phyloP scores from a whole-genome alignment of 2,888 invertebrate species.

The Xanthorhoe designata region DNA sequence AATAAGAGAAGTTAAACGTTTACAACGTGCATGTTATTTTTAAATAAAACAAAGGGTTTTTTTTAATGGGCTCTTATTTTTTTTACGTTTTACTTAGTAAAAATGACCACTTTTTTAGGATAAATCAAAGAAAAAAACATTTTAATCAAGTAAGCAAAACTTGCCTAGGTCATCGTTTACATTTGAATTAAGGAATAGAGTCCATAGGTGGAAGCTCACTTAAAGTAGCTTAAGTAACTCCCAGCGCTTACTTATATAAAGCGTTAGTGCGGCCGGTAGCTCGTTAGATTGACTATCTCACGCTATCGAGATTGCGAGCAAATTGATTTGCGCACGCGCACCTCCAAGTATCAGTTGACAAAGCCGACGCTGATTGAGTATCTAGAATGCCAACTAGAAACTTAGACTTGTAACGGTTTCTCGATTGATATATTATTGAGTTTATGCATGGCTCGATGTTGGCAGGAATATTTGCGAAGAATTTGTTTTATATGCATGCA shows the following conservation, averaged over 20 bases:
- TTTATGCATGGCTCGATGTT: slow-evolving; percentile 20
- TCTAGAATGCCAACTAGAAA: slow-evolving; percentile 35
- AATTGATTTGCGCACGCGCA: slow-evolving; percentile 77
- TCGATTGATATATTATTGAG: slow-evolving; percentile 32
- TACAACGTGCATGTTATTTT: background rate
- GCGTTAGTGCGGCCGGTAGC: slow-evolving; percentile 57
- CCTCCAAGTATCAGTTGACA: slow-evolving; percentile 63
- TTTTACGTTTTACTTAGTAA: no score
- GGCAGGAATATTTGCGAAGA: slow-evolving; percentile 22
- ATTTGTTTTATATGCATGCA: slow-evolving; percentile 13
- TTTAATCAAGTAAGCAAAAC: no score
- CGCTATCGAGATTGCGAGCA: slow-evolving; percentile 69
- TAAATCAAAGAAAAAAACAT: no score
- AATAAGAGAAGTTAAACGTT: background rate
- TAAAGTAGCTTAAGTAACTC: slow-evolving; percentile 2
- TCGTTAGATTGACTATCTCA: slow-evolving; percentile 69
- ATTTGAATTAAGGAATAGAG: background rate
- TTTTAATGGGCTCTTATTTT: no score
- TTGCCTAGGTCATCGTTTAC: background rate
- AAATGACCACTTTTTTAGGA: no score
- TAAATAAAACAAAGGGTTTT: background rate
- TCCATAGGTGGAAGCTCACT: slow-evolving; percentile 5
- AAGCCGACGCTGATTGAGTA: slow-evolving; percentile 64
- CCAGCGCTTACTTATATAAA: slow-evolving; percentile 41
- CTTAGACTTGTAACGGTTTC: slow-evolving; percentile 18